phyloP scores from a whole-genome alignment of 2,113 vertebrate genomes.

The Himantopus leucocephalus region DNA sequence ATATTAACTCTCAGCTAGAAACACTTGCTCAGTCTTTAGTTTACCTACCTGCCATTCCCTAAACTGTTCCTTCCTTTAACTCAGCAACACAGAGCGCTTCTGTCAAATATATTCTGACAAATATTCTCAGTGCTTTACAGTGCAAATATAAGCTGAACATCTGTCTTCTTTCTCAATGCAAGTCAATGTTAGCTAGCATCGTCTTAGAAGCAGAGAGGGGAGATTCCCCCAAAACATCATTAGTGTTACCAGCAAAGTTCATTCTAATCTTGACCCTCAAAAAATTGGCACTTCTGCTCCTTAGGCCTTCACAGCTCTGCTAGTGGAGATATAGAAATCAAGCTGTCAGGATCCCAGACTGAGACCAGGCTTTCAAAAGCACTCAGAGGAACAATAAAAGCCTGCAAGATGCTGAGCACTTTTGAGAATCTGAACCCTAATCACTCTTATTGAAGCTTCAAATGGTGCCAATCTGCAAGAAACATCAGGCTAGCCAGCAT shows the following conservation, averaged over 20 bases:
- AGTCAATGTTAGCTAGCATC: neutral
- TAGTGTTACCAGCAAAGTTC: neutral
- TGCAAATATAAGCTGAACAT: neutral
- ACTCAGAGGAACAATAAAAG: neutral
- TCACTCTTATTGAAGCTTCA: neutral
- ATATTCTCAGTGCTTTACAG: neutral
- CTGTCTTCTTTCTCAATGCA: neutral
- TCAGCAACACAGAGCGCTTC: neutral
- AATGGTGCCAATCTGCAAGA: neutral
- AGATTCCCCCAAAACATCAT: neutral
- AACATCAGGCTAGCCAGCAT: neutral
- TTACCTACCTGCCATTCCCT: neutral
- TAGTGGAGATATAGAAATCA: neutral
- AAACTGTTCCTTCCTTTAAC: neutral
- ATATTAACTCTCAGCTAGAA: neutral
- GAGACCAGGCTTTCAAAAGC: neutral
- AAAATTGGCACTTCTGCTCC: neutral
- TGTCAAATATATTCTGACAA: neutral
- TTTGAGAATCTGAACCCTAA: neutral
- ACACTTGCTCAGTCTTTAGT: neutral
- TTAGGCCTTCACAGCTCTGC: neutral
- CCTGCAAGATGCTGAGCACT: neutral
- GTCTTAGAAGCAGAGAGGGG: neutral
- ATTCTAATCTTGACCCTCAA: neutral
- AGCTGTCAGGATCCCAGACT: neutral